Evolutionary conservation across 2,797 vertebrate genomes (phyloP).

Genomic region (Mionectes olivaceus): DNA sequence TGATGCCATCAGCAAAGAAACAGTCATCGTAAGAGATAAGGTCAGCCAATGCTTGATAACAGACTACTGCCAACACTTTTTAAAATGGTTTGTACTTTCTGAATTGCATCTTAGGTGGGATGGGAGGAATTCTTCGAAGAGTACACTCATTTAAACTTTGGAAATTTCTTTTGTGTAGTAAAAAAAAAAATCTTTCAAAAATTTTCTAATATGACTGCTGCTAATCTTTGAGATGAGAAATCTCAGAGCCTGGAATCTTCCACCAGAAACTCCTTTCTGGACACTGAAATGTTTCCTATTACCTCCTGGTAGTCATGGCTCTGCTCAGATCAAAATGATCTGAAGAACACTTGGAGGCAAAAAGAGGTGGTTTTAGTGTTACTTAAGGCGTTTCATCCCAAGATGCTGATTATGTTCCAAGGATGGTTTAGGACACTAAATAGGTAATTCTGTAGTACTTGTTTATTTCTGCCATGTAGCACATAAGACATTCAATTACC

Average conservation of each 20-base stretch:
- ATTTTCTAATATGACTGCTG: neutral
- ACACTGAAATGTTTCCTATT: neutral
- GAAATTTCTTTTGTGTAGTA: neutral
- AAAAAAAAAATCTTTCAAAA: neutral
- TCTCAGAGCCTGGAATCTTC: neutral
- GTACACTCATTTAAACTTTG: neutral
- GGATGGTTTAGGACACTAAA: neutral
- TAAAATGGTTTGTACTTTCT: neutral
- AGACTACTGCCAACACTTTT: neutral
- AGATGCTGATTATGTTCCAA: neutral
- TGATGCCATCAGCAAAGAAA: neutral
- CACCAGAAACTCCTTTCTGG: neutral
- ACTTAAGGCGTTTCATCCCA: neutral
- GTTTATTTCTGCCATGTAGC: neutral
- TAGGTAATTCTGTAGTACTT: neutral
- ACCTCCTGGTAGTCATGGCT: neutral
- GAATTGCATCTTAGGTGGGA: neutral
- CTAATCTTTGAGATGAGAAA: neutral
- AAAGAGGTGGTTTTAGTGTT: neutral
- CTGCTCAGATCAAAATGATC: neutral
- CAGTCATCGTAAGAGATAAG: neutral
- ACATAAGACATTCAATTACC: neutral
- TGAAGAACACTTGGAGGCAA: neutral
- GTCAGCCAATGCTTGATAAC: neutral
- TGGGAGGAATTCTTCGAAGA: neutral